These are phyloP conservation scores for Chloropsis hardwickii DNA, from an alignment of 2,113 vertebrate genomes.

Conservation along the genomic window DNA sequence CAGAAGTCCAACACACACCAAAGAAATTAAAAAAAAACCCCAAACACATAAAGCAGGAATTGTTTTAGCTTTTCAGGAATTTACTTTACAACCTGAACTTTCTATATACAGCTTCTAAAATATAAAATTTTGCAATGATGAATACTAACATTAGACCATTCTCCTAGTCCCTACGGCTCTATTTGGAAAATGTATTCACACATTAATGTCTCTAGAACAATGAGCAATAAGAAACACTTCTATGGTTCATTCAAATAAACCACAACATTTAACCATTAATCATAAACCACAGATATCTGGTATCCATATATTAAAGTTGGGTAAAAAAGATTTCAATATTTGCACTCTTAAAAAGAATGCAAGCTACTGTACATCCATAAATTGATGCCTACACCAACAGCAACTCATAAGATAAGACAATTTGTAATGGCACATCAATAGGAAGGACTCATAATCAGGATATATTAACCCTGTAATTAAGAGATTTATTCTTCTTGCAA, in stretches of 20 bases:
- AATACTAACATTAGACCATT: not conserved
- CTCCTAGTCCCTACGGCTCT: fast-evolving
- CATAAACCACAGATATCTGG: not conserved
- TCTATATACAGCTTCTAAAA: not conserved
- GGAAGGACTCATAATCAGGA: not conserved
- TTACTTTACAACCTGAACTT: not conserved
- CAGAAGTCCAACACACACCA: not conserved
- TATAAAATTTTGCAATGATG: not conserved
- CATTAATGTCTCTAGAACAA: not conserved
- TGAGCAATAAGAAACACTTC: not conserved
- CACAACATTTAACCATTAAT: not conserved
- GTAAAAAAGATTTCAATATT: not conserved
- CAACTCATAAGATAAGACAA: not conserved
- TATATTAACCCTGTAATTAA: not conserved
- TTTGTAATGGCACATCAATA: not conserved
- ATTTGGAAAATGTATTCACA: not conserved
- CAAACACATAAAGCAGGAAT: not conserved
- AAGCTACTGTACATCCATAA: not conserved
- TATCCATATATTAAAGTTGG: not conserved
- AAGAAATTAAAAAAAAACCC: not conserved
- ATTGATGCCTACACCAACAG: not conserved
- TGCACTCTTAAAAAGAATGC: not conserved
- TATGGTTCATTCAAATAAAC: not conserved
- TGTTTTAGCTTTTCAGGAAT: not conserved
- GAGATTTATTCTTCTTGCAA: not conserved